phyloP scores from a whole-genome alignment of 2,888 invertebrate species.

The Neria commutata region DNA sequence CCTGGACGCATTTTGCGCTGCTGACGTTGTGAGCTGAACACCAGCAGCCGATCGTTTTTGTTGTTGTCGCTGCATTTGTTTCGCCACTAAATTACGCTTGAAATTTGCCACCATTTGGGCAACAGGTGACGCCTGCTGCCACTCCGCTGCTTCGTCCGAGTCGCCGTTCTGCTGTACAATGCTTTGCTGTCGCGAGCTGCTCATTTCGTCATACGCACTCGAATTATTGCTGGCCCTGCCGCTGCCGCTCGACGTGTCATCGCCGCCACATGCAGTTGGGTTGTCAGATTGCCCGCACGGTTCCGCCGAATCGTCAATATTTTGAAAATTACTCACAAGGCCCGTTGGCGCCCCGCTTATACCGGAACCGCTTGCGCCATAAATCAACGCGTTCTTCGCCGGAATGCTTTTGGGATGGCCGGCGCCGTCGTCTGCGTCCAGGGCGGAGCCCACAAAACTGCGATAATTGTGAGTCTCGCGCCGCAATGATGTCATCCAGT shows the following conservation, averaged over 20 bases:
- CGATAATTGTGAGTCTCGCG: conserved; percentile 52
- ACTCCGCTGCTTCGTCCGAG: conserved; percentile 8
- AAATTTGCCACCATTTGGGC: conserved; percentile 52
- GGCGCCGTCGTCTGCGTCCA: conserved; percentile 41
- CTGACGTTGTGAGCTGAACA: conserved; percentile 20
- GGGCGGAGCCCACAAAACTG: conserved; percentile 28
- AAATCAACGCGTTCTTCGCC: conserved; percentile 34
- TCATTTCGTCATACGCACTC: conserved; percentile 15
- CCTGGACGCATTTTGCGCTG: neutral
- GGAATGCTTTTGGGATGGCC: conserved; percentile 59
- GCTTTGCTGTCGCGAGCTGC: conserved; percentile 19
- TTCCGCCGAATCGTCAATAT: conserved; percentile 7
- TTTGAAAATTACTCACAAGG: conserved; percentile 24
- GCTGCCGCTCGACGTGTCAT: conserved; percentile 28
- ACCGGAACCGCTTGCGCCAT: conserved; percentile 10
- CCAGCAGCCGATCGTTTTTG: conserved; percentile 18
- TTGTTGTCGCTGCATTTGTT: conserved; percentile 34
- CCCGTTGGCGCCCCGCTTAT: conserved; percentile 1
- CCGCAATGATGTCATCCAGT: conserved; percentile 58
- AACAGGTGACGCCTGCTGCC: conserved; percentile 17
- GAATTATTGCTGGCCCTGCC: conserved; percentile 17
- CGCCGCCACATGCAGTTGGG: neutral
- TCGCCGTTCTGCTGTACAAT: conserved; percentile 5
- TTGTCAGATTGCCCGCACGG: neutral
- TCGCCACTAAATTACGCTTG: conserved; percentile 51